These are phyloP conservation scores for Mystacides longicornis DNA, from an alignment of 2,888 invertebrate genomes.

Conservation along the genomic window DNA sequence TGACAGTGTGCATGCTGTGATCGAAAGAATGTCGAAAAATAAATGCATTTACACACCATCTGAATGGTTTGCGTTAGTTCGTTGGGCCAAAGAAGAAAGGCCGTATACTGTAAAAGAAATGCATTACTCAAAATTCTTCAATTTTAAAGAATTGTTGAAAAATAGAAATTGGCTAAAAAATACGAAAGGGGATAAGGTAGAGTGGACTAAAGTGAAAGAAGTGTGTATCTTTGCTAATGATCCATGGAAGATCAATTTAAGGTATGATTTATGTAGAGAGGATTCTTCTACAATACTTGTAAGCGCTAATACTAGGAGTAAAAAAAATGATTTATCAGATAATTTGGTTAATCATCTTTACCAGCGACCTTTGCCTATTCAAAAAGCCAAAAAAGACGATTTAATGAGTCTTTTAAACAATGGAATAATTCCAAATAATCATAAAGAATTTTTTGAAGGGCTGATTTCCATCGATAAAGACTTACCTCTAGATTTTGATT, in stretches of 20 bases:
- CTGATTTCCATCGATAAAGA: too few relatives aligned
- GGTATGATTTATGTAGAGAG: neutral
- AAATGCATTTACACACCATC: neutral
- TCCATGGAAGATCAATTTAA: neutral
- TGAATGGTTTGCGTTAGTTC: neutral
- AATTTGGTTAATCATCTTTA: neutral
- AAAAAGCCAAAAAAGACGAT: neutral
- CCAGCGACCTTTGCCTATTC: neutral
- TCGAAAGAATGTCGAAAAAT: neutral
- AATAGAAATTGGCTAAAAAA: neutral
- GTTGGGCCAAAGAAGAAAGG: neutral
- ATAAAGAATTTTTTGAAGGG: too few relatives aligned
- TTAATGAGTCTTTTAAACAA: neutral
- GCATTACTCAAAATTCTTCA: neutral
- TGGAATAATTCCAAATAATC: conserved; percentile 1
- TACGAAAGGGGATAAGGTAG: neutral
- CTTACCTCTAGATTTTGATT: too few relatives aligned
- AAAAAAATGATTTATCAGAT: neutral
- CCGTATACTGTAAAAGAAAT: conserved; percentile 1
- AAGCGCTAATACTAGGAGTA: neutral
- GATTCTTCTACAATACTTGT: neutral
- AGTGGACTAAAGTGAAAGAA: neutral
- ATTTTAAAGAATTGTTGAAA: neutral
- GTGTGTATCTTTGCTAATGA: neutral
- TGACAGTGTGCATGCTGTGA: neutral